These are phyloP conservation scores for Drosophila tanythrix DNA, from an alignment of 2,888 invertebrate genomes.

Conservation along the genomic window DNA sequence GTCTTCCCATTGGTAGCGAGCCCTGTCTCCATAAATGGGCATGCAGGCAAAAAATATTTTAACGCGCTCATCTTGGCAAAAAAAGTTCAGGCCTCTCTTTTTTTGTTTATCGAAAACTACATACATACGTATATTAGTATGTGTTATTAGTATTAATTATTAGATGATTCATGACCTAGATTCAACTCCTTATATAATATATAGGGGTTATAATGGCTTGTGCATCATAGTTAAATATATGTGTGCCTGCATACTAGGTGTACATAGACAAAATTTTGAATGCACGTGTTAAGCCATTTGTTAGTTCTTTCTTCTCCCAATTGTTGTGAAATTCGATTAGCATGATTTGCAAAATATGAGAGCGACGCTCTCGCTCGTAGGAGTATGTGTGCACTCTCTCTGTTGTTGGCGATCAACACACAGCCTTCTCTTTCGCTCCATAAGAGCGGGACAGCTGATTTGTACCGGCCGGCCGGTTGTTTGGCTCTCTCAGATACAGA, in stretches of 20 bases:
- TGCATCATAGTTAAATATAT: neutral
- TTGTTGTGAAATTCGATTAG: slow-evolving; percentile 67
- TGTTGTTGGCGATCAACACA: neutral
- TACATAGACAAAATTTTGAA: neutral
- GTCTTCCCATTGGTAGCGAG: neutral
- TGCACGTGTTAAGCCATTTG: slow-evolving; percentile 18
- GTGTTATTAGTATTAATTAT: neutral
- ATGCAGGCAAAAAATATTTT: neutral
- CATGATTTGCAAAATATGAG: slow-evolving; percentile 41
- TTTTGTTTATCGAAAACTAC: neutral
- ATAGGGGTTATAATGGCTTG: neutral
- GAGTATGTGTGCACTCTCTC: slow-evolving; percentile 12
- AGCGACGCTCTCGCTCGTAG: slow-evolving; percentile 17
- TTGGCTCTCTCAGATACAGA: slow-evolving; percentile 13
- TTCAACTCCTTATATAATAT: slow-evolving; percentile 1
- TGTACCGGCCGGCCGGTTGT: slow-evolving; percentile 31
- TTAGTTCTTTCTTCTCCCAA: neutral
- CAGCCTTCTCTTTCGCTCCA: slow-evolving; percentile 13
- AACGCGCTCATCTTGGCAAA: neutral
- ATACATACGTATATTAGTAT: neutral
- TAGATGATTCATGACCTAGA: slow-evolving; percentile 29
- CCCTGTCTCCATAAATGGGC: slow-evolving; percentile 27
- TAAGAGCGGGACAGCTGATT: slow-evolving; percentile 17
- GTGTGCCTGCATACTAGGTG: neutral
- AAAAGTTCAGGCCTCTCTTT: neutral